Evolutionary conservation across 2,888 invertebrate genomes (phyloP).

Genomic region (Tetragnatha montana): DNA sequence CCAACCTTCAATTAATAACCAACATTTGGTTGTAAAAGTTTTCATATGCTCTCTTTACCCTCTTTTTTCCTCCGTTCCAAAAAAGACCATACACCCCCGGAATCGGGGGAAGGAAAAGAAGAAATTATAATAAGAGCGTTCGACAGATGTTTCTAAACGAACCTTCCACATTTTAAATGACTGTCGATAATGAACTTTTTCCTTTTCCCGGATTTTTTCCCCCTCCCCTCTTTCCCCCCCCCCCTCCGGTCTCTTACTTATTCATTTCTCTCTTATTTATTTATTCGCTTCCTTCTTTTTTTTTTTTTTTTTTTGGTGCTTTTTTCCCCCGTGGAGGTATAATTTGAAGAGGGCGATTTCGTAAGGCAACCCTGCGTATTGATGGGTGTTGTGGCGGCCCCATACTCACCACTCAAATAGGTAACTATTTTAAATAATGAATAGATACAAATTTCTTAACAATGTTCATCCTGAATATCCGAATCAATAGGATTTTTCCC

Average conservation of each 20-base stretch:
- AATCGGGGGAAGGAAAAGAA: conserved; percentile 26
- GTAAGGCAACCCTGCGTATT: no score
- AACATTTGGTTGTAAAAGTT: conserved; percentile 45
- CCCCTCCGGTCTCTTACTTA: conserved; percentile 6
- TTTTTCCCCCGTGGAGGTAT: neutral
- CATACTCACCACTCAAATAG: no score
- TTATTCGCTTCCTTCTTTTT: conserved; percentile 11
- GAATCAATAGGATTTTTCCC: no score
- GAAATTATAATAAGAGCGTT: conserved; percentile 42
- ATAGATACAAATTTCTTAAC: no score
- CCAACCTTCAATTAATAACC: conserved; percentile 68
- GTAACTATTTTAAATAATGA: no score
- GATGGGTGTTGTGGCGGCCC: no score
- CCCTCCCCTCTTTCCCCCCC: neutral
- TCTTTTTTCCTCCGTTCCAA: neutral
- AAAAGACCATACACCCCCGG: neutral
- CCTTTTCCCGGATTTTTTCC: conserved; percentile 10
- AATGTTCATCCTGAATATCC: no score
- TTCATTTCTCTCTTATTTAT: conserved; percentile 28
- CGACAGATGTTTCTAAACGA: conserved; percentile 68
- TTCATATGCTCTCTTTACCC: conserved; percentile 9
- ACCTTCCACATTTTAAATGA: conserved; percentile 66
- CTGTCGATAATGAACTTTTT: conserved; percentile 68
- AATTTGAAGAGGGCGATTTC: no score
- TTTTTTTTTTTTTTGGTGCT: neutral